phyloP scores from a whole-genome alignment of 2,888 invertebrate genomes.

The Yponomeuta plumbellus region DNA sequence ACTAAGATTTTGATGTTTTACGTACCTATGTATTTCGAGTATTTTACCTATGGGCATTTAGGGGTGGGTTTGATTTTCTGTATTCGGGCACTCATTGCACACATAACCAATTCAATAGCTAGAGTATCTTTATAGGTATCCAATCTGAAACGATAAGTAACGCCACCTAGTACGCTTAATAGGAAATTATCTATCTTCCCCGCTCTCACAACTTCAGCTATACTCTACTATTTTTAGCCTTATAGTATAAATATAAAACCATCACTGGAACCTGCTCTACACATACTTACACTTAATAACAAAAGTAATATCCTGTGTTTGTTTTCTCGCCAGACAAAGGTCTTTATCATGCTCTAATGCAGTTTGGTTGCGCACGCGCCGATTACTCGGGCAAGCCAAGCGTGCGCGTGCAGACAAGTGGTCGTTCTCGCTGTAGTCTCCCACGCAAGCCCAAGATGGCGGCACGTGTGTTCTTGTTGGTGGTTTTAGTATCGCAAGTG shows the following conservation, averaged over 20 bases:
- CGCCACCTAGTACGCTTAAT: slow-evolving; percentile 10
- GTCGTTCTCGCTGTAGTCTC: slow-evolving; percentile 41
- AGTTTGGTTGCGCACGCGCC: slow-evolving; percentile 42
- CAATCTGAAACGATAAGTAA: slow-evolving; percentile 3
- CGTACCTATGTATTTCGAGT: too few species aligned
- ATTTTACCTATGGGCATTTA: too few species aligned
- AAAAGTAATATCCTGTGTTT: neutral
- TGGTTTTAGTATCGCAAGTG: slow-evolving; percentile 34
- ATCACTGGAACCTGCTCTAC: too few species aligned
- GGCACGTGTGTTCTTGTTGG: slow-evolving; percentile 37
- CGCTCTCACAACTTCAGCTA: neutral
- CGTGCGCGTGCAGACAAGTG: slow-evolving; percentile 32
- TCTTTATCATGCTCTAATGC: slow-evolving; percentile 49
- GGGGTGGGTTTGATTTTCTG: too few species aligned
- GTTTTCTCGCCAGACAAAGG: neutral
- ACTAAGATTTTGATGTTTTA: too few species aligned
- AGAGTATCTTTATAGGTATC: neutral
- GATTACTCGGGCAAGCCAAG: slow-evolving; percentile 52
- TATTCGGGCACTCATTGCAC: too few species aligned
- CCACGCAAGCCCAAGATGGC: slow-evolving; percentile 53
- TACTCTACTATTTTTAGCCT: too few species aligned
- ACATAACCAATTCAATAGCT: neutral
- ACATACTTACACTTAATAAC: neutral
- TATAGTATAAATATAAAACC: too few species aligned
- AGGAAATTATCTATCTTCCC: neutral